These are phyloP conservation scores for Polydrusus pterygomalis DNA, from an alignment of 2,888 invertebrate species.

Conservation along the genomic window DNA sequence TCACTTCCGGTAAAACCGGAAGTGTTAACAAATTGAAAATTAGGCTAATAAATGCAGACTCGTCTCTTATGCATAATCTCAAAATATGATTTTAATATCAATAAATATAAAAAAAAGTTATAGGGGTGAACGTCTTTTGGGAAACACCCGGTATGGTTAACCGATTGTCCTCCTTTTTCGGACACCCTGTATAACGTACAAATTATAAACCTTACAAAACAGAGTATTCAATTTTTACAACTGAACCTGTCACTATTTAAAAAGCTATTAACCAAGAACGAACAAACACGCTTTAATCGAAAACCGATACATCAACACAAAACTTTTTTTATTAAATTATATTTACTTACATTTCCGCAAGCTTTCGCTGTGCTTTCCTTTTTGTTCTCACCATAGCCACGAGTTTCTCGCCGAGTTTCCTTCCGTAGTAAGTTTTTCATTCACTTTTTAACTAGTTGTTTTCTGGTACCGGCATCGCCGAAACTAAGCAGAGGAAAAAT, in stretches of 20 bases:
- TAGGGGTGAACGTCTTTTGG: too few species aligned
- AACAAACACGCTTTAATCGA: slow-evolving; percentile 20
- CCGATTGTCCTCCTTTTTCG: too few species aligned
- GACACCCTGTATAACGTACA: too few species aligned
- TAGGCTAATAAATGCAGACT: too few species aligned
- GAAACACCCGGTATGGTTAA: too few species aligned
- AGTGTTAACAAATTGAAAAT: too few species aligned
- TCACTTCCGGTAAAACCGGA: too few species aligned
- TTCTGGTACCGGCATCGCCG: slow-evolving; percentile 52
- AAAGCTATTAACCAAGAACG: slow-evolving; percentile 5
- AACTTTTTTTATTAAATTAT: slow-evolving; percentile 28
- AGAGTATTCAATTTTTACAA: neutral
- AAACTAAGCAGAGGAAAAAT: slow-evolving; percentile 41
- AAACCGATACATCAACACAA: slow-evolving; percentile 22
- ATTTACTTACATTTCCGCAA: slow-evolving; percentile 27
- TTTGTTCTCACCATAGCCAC: slow-evolving; percentile 23
- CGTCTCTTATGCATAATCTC: too few species aligned
- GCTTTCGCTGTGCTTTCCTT: slow-evolving; percentile 22
- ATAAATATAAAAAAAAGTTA: too few species aligned
- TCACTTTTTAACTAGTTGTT: slow-evolving; percentile 42
- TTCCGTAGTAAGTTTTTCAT: slow-evolving; percentile 51
- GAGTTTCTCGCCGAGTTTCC: slow-evolving; percentile 26
- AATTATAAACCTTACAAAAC: neutral
- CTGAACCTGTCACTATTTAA: neutral
- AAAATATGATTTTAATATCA: too few species aligned